Conservation (phyloP, 2,797 vertebrate genomes). For the Manis crassicaudata region DNA sequence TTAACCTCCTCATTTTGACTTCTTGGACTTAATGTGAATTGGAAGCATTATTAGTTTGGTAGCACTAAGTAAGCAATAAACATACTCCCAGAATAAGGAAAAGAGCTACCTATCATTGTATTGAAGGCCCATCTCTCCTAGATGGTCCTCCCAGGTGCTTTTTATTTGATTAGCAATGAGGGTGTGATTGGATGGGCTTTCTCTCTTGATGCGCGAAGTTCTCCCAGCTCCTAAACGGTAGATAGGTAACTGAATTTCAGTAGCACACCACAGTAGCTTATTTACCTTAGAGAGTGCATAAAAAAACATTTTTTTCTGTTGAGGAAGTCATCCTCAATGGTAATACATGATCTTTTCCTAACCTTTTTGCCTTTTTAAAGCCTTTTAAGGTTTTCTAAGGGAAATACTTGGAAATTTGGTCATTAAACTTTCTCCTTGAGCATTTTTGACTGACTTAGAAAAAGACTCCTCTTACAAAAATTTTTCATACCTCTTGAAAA, state of each 20-base stretch:
- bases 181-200: slow-evolving; percentile 1
- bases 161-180: slow-evolving; percentile 73
- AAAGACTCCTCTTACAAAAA: not conserved
- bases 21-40: slow-evolving; percentile 69
- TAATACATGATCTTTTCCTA: not conserved
- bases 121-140: slow-evolving; percentile 63
- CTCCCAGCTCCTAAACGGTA: not conserved
- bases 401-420: slow-evolving; percentile 48
- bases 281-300: not conserved
- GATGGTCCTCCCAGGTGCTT: slow-evolving; percentile 42
- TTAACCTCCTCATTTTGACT: slow-evolving; percentile 65
- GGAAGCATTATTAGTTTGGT: slow-evolving; percentile 67
- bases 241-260: slow-evolving; percentile 4
- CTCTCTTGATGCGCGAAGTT: not conserved
- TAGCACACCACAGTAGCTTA: not conserved
- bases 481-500: slow-evolving; percentile 46
- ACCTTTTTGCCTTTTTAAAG: not conserved
- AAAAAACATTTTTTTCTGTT: not conserved
- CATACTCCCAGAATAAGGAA: slow-evolving; percentile 63
- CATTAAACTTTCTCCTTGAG: not conserved
- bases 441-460: slow-evolving; percentile 26
- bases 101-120: slow-evolving; percentile 67
- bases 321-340: not conserved
- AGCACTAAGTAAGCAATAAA: slow-evolving; percentile 71
- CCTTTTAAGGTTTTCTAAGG: slow-evolving; percentile 30